phyloP scores from a whole-genome alignment of 2,113 vertebrate genomes.

The Anas platyrhynchos region DNA sequence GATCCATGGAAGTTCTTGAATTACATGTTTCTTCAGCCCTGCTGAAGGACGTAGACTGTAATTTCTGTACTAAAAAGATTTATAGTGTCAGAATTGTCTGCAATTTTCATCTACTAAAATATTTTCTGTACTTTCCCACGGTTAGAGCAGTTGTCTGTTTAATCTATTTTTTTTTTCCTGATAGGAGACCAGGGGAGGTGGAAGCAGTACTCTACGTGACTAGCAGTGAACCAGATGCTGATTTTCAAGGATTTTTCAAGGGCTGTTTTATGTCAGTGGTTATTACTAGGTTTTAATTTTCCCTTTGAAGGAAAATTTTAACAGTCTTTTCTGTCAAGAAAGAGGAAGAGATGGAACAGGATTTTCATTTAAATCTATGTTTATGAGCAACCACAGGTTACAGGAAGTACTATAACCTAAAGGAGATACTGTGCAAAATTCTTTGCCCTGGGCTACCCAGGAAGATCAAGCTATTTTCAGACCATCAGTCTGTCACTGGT shows the following conservation, averaged over 20 bases:
- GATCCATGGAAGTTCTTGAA: neutral
- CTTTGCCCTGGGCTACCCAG: neutral
- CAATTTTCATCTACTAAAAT: neutral
- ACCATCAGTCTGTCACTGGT: neutral
- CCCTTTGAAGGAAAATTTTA: neutral
- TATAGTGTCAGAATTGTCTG: neutral
- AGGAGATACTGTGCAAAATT: neutral
- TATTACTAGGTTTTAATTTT: neutral
- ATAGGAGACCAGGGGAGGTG: neutral
- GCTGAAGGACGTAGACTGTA: neutral
- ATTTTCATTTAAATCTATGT: neutral
- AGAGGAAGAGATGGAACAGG: neutral
- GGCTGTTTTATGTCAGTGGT: neutral
- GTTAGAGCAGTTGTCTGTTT: neutral
- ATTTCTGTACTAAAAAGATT: neutral
- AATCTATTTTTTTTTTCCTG: neutral
- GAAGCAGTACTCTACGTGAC: neutral
- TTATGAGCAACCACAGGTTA: neutral
- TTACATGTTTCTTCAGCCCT: neutral
- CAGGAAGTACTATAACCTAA: neutral
- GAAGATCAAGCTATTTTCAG: neutral
- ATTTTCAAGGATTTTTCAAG: neutral
- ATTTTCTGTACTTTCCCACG: neutral
- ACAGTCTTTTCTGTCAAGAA: neutral
- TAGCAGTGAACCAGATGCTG: neutral